These are phyloP conservation scores for Aspidoscelis tigris DNA, from an alignment of 2,113 vertebrate species.

Conservation along the genomic window DNA sequence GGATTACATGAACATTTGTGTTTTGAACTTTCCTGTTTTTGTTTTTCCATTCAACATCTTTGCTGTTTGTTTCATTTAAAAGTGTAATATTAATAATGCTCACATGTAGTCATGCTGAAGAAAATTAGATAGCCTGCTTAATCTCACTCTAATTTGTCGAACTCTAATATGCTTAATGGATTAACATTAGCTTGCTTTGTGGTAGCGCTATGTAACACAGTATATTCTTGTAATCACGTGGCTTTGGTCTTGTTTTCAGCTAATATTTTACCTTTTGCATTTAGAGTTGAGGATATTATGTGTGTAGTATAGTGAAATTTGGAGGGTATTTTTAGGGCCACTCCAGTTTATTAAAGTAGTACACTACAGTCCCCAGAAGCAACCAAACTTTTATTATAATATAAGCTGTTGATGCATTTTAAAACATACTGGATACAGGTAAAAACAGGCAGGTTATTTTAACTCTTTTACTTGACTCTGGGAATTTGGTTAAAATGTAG, in stretches of 20 bases:
- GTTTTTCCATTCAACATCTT: neutral
- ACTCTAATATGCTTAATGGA: conserved; percentile 69
- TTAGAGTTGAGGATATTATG: neutral
- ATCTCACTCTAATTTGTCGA: conserved; percentile 58
- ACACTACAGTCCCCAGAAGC: neutral
- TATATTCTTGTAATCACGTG: conserved; percentile 49
- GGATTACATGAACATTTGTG: neutral
- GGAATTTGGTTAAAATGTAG: neutral
- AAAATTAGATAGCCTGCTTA: conserved; percentile 65
- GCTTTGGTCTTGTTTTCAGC: conserved; percentile 10
- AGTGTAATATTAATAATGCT: conserved; percentile 24
- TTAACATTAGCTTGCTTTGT: conserved; percentile 57
- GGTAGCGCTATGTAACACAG: conserved; percentile 55
- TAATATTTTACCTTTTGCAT: neutral
- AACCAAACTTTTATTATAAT: neutral
- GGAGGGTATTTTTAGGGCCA: neutral
- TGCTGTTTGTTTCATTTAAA: neutral
- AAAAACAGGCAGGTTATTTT: neutral
- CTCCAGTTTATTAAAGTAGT: neutral
- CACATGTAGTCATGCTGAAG: conserved; percentile 39
- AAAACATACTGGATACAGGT: neutral
- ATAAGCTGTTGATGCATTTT: neutral
- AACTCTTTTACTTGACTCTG: neutral
- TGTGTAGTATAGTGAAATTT: neutral
- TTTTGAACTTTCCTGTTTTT: conserved; percentile 3